Percentiles rank a stretch among this genome's conserved stretches.
These are phyloP conservation scores for Troilus luridus DNA, from an alignment of 2,888 invertebrate genomes.

Conservation along the genomic window DNA sequence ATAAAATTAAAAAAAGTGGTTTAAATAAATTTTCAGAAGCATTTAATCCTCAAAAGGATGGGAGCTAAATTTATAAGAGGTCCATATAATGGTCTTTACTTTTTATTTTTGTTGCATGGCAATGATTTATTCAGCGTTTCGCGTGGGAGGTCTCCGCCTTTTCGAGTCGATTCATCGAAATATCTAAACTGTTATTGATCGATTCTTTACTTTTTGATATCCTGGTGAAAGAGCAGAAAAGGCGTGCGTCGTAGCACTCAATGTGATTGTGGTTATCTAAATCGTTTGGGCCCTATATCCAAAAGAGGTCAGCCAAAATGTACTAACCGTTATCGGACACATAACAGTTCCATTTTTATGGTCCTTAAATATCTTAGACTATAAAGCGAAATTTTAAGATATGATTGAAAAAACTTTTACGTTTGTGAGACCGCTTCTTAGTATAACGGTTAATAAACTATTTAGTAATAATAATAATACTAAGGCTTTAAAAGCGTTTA, in stretches of 20 bases:
- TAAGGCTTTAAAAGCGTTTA: too few relatives aligned
- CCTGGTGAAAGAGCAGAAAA: background rate
- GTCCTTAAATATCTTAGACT: too few relatives aligned
- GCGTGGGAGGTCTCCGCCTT: constrained; percentile 35
- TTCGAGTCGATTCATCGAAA: background rate
- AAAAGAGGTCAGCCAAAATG: background rate
- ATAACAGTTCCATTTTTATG: too few relatives aligned
- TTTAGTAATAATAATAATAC: too few relatives aligned
- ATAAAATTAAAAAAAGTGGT: background rate
- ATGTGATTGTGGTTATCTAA: background rate
- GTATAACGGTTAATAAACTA: too few relatives aligned
- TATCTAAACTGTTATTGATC: background rate
- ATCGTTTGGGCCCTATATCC: background rate
- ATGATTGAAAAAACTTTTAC: too few relatives aligned
- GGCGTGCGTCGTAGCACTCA: background rate
- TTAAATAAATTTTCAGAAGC: background rate
- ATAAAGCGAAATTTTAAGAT: too few relatives aligned
- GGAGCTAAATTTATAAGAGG: constrained; percentile 22
- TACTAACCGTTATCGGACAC: background rate
- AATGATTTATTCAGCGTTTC: background rate
- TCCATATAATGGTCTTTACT: background rate
- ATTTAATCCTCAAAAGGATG: background rate
- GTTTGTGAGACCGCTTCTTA: too few relatives aligned
- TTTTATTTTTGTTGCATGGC: background rate
- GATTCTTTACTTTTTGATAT: background rate